Percentiles rank a stretch among this genome's conserved stretches.
Conservation (phyloP, 2,113 vertebrate species). For the Upupa epops region DNA sequence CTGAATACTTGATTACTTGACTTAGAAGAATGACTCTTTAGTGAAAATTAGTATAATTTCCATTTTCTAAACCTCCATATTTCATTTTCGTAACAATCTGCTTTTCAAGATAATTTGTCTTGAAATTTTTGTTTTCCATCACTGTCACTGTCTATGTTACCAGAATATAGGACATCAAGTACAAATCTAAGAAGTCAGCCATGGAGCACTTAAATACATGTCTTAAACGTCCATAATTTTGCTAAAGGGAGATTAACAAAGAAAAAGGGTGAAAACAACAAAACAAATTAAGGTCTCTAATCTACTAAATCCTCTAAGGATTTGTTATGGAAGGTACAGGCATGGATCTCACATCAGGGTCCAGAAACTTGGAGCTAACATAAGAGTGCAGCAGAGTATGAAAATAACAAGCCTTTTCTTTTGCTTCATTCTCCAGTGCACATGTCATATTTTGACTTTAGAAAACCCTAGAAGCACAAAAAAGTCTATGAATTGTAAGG, state of each 20-base stretch:
- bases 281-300: not conserved
- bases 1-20: not conserved
- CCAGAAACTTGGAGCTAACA: slow-evolving; percentile 59
- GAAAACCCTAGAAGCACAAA: slow-evolving; percentile 39
- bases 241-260: not conserved
- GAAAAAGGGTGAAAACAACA: not conserved
- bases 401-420: slow-evolving; percentile 77
- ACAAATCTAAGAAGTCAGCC: not conserved
- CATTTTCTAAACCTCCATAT: not conserved
- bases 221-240: not conserved
- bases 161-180: not conserved
- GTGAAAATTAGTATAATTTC: not conserved
- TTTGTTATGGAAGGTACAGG: not conserved
- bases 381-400: slow-evolving; percentile 68
- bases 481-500: not conserved
- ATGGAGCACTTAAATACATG: not conserved
- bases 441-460: slow-evolving; percentile 53
- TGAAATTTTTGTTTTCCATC: not conserved
- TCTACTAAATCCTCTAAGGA: not conserved
- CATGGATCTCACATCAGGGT: not conserved
- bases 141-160: not conserved
- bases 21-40: not conserved
- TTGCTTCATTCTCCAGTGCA: slow-evolving; percentile 60
- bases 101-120: not conserved
- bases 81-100: not conserved